A percentile compares a stretch with the other conserved stretches of the same genome.
Conservation (phyloP, 1,140 invertebrate species). For the Solenopsis fugax region DNA sequence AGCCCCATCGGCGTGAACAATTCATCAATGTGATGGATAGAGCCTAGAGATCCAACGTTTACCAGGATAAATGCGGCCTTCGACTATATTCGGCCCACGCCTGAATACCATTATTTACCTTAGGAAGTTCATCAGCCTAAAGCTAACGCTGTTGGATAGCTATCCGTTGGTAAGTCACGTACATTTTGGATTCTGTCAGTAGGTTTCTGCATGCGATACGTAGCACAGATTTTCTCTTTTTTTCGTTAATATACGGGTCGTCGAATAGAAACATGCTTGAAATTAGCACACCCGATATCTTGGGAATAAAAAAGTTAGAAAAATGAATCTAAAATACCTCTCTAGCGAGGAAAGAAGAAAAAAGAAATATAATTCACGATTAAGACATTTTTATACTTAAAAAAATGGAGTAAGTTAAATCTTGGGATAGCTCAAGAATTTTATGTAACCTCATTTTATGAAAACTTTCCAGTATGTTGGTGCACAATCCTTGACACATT, state of each 20-base stretch:
- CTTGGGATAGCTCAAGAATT: background rate
- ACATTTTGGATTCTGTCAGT: conserved; percentile 8
- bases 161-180: conserved; percentile 58
- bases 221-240: background rate
- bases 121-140: conserved; percentile 1
- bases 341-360: background rate
- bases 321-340: conserved; percentile 2
- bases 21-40: conserved; percentile 77
- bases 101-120: conserved; percentile 70
- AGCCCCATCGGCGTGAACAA: conserved; percentile 69
- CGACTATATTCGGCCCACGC: conserved; percentile 64
- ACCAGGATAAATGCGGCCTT: conserved; percentile 70
- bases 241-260: background rate
- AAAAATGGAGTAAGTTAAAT: background rate
- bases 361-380: background rate
- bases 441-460: background rate
- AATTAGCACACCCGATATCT: conserved; percentile 9
- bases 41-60: conserved; percentile 68
- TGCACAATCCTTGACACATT: background rate
- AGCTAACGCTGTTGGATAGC: conserved; percentile 39
- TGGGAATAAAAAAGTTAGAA: background rate
- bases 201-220: background rate
- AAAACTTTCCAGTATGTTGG: background rate
- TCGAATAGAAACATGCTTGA: background rate
- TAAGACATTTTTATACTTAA: background rate